A percentile compares a stretch with the other conserved stretches of the same genome.
Evolutionary conservation across 2,797 vertebrate species (phyloP).

Genomic region (Novumbra hubbsi): DNA sequence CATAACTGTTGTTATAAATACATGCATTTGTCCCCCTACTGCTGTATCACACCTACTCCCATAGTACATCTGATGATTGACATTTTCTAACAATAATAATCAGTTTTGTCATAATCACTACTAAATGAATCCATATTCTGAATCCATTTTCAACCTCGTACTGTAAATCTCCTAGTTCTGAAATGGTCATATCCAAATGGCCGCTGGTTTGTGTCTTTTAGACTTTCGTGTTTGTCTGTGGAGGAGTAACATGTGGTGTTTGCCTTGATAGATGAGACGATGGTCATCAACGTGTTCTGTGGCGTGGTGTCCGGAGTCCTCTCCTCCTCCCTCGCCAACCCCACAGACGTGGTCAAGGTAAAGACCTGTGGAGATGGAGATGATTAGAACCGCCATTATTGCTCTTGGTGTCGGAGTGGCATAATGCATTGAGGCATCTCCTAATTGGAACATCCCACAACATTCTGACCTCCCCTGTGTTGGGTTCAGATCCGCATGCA

Average conservation of each 20-base stretch:
- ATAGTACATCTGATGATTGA: conserved; percentile 23
- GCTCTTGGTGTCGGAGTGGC: neutral
- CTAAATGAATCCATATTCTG: neutral
- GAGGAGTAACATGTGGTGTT: conserved; percentile 7
- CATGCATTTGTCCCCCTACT: conserved; percentile 17
- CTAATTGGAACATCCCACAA: neutral
- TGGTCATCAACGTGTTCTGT: conserved; percentile 93
- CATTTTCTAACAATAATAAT: neutral
- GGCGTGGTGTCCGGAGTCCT: conserved; percentile 93
- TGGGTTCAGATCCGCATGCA: conserved; percentile 90
- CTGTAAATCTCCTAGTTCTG: neutral
- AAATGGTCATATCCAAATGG: neutral
- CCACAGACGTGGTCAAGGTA: conserved; percentile 96
- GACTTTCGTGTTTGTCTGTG: neutral
- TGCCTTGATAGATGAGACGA: conserved; percentile 85
- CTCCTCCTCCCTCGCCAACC: conserved; percentile 91
- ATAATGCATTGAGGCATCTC: neutral
- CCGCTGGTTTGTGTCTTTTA: conserved; percentile 16
- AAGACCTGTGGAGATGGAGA: conserved; percentile 2
- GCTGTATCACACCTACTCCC: conserved; percentile 13
- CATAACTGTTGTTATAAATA: conserved; percentile 63
- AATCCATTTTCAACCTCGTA: neutral
- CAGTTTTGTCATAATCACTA: neutral
- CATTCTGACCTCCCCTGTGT: conserved; percentile 2
- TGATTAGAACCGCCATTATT: neutral